Conservation (phyloP, 1,140 invertebrate genomes). For the Stratiolaelaps scimitus region DNA sequence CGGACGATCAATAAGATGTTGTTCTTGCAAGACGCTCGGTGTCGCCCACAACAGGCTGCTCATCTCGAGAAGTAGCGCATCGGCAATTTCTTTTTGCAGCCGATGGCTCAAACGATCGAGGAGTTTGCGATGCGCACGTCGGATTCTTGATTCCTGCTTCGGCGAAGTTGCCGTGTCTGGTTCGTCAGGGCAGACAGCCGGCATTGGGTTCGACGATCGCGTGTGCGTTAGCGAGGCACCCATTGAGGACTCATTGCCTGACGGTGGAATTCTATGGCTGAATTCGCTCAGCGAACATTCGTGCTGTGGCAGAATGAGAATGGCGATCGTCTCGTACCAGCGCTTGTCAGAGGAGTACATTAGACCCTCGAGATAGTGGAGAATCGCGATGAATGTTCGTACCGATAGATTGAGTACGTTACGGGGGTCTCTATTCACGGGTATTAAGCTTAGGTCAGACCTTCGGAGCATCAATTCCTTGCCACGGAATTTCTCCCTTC, state of each 20-base stretch:
- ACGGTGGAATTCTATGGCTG: not conserved
- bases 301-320: not conserved
- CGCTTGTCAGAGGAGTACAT: not conserved
- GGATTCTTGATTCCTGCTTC: not conserved
- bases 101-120: conserved; percentile 1
- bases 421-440: not conserved
- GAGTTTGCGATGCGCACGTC: not conserved
- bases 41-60: not conserved
- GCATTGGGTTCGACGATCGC: not conserved
- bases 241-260: not conserved
- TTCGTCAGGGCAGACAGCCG: not conserved
- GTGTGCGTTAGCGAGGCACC: too few relatives aligned
- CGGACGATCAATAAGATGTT: not conserved
- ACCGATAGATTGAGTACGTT: not conserved
- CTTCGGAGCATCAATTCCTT: not conserved
- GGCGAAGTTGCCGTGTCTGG: not conserved
- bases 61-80: not conserved
- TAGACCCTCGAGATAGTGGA: conserved; percentile 6
- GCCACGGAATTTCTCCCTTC: not conserved
- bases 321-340: not conserved
- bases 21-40: not conserved
- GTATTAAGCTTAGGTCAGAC: not conserved
- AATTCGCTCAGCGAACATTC: too few relatives aligned
- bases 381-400: not conserved
- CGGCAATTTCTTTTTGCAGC: conserved; percentile 8